Evolutionary conservation across 2,888 invertebrate genomes (phyloP).

Genomic region (Netelia inedita): DNA sequence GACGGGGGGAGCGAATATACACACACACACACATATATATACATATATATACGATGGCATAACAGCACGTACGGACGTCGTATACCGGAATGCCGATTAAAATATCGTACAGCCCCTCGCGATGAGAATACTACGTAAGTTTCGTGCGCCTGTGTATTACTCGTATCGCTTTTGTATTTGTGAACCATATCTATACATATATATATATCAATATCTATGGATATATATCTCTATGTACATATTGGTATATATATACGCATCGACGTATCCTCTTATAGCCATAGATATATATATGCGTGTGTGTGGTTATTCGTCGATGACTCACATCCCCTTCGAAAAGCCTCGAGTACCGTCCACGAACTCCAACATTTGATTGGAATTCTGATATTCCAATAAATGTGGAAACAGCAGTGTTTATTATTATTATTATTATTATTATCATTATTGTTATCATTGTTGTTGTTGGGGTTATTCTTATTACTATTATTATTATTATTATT

Average conservation of each 20-base stretch:
- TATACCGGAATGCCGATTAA: constrained; percentile 54
- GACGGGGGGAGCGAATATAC: constrained; percentile 13
- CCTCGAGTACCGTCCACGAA: constrained; percentile 25
- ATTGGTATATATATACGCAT: constrained; percentile 6
- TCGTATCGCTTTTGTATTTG: constrained; percentile 23
- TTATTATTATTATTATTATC: constrained; percentile 14
- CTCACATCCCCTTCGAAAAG: constrained; percentile 45
- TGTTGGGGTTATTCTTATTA: neutral
- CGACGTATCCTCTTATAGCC: constrained; percentile 26
- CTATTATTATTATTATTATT: constrained; percentile 10
- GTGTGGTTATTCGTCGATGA: constrained; percentile 48
- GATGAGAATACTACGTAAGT: neutral
- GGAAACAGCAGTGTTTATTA: neutral
- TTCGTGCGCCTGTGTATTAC: neutral
- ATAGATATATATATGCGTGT: constrained; percentile 1
- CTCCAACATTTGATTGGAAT: constrained; percentile 42
- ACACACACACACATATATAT: too few species aligned
- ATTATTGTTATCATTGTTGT: neutral
- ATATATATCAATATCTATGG: constrained; percentile 1
- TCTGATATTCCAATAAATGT: constrained; percentile 2
- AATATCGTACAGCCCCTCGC: constrained; percentile 31
- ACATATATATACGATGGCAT: neutral
- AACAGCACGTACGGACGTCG: constrained; percentile 26
- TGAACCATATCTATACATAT: constrained; percentile 25
- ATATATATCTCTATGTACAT: constrained; percentile 11